Evolutionary conservation across 2,113 vertebrate genomes (phyloP).

Genomic region (Ophiodon elongatus): DNA sequence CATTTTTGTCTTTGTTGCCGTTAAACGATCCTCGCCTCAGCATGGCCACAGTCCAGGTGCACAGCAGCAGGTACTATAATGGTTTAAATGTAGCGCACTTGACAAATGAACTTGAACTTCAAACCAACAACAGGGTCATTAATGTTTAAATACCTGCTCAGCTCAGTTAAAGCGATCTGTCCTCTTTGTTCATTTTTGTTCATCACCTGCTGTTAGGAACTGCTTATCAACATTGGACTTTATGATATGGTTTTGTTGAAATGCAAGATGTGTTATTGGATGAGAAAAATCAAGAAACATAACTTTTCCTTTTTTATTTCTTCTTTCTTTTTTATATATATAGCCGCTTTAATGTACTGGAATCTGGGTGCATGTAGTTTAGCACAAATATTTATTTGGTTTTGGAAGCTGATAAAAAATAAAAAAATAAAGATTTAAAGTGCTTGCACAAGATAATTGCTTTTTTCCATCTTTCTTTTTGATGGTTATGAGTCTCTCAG

Average conservation of each 20-base stretch:
- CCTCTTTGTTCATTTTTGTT: slow-evolving; percentile 30
- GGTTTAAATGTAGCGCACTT: slow-evolving; percentile 32
- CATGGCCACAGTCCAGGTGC: not conserved
- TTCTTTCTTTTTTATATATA: not conserved
- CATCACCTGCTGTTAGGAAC: not conserved
- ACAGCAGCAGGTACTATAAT: slow-evolving; percentile 7
- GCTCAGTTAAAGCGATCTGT: slow-evolving; percentile 33
- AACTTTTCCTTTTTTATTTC: not conserved
- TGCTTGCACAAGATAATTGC: slow-evolving; percentile 14
- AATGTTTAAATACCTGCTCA: slow-evolving; percentile 57
- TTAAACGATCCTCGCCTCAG: not conserved
- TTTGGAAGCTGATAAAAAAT: not conserved
- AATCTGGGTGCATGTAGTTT: not conserved
- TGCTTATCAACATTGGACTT: not conserved
- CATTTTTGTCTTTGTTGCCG: not conserved
- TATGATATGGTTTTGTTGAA: slow-evolving; percentile 29
- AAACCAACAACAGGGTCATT: slow-evolving; percentile 49
- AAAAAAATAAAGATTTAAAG: not conserved
- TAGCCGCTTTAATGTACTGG: not conserved
- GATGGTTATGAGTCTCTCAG: not conserved
- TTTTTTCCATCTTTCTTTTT: not conserved
- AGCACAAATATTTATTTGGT: not conserved
- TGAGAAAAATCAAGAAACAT: not conserved
- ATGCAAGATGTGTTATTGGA: not conserved
- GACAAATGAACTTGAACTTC: slow-evolving; percentile 65